phyloP scores from a whole-genome alignment of 1,140 invertebrate species.

The Sinella curviseta region DNA sequence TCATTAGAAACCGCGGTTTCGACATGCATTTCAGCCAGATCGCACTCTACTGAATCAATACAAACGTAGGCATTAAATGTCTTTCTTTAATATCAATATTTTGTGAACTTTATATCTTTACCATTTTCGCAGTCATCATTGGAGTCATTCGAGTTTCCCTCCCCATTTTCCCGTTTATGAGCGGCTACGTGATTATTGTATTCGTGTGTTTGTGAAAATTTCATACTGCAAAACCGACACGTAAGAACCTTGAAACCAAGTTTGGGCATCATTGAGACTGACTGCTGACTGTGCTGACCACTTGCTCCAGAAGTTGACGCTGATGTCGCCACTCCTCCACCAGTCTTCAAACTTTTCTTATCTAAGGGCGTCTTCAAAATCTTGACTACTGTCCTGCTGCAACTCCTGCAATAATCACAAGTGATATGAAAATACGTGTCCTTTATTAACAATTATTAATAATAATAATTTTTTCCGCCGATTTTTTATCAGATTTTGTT shows the following conservation, averaged over 20 bases:
- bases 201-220: not conserved
- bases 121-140: not conserved
- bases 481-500: no score
- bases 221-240: not conserved
- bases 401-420: no score
- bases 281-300: not conserved
- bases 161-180: not conserved
- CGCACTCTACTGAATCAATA: conserved; percentile 16
- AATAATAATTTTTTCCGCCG: no score
- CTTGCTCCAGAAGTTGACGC: no score
- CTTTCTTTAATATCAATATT: conserved; percentile 6
- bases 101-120: not conserved
- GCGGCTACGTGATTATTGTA: not conserved
- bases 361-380: not conserved
- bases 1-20: not conserved
- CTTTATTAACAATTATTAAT: no score
- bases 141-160: not conserved
- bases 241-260: conserved; percentile 3
- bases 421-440: no score
- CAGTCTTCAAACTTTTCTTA: not conserved
- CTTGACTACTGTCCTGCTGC: no score
- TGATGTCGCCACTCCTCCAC: not conserved
- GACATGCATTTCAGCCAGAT: not conserved
- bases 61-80: conserved; percentile 4
- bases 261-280: not conserved